A percentile compares a stretch with the other conserved stretches of the same genome.
Conservation (phyloP, 2,113 vertebrate genomes). For the Hemicordylus capensis region DNA sequence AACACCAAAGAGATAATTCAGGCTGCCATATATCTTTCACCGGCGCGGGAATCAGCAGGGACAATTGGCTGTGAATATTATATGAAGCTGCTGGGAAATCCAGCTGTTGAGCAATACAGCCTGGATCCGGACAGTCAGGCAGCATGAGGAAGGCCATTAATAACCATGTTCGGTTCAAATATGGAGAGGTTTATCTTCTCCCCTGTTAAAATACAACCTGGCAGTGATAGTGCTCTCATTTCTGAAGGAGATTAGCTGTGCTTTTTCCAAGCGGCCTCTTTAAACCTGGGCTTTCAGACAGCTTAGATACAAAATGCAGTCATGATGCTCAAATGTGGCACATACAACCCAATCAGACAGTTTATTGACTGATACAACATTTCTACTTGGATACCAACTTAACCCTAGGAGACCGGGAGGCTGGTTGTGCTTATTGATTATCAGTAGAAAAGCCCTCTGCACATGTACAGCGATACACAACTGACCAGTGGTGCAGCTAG, state of each 20-base stretch:
- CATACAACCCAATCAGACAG: neutral
- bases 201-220: neutral
- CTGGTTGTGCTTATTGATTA: neutral
- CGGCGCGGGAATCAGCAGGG: conserved; percentile 1
- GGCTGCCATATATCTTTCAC: neutral
- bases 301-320: neutral
- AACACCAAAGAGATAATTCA: neutral
- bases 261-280: conserved; percentile 8
- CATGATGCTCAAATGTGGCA: neutral
- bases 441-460: neutral
- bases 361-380: neutral
- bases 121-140: neutral
- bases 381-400: neutral
- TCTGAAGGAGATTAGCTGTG: neutral
- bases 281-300: neutral
- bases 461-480: neutral
- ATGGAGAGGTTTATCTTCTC: conserved; percentile 13
- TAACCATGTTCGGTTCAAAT: neutral
- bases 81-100: neutral
- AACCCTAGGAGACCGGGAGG: neutral
- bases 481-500: too few species aligned
- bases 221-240: neutral
- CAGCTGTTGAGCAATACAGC: rapidly evolving
- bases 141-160: neutral
- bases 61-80: neutral